phyloP scores from a whole-genome alignment of 2,113 vertebrate genomes.

The Erythrolamprus reginae region DNA sequence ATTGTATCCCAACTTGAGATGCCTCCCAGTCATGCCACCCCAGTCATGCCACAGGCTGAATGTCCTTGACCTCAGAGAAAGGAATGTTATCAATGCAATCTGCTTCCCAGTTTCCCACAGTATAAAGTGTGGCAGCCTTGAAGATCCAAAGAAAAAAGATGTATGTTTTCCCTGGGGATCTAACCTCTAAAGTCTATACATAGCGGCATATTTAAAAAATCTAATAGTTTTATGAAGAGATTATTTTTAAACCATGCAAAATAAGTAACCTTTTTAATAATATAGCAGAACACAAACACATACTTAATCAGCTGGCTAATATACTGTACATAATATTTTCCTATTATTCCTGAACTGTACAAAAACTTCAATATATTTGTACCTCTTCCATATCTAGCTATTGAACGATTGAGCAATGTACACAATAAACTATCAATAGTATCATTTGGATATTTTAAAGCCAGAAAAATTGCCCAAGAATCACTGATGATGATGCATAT shows the following conservation, averaged over 20 bases:
- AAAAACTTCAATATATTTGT: slow-evolving; percentile 20
- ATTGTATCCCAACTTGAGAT: no score
- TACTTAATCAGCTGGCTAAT: background rate
- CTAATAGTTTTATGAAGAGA: background rate
- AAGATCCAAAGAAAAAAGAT: no score
- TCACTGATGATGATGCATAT: slow-evolving; percentile 29
- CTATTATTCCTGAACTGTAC: slow-evolving; percentile 11
- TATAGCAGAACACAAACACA: no score
- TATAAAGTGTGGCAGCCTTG: no score
- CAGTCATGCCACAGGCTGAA: no score
- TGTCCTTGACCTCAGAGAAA: no score
- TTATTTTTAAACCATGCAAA: background rate
- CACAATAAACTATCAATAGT: background rate
- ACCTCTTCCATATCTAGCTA: slow-evolving; percentile 9
- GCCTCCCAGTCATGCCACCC: no score
- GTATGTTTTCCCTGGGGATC: background rate
- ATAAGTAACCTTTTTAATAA: background rate
- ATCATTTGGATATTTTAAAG: slow-evolving; percentile 4
- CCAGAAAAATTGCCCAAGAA: slow-evolving; percentile 27
- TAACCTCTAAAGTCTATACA: background rate
- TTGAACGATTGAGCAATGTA: background rate
- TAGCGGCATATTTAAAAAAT: background rate
- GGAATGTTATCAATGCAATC: no score
- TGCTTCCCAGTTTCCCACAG: no score
- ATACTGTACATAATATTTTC: slow-evolving; percentile 11